phyloP scores from a whole-genome alignment of 2,888 invertebrate genomes.

The Amphipyra berbera region DNA sequence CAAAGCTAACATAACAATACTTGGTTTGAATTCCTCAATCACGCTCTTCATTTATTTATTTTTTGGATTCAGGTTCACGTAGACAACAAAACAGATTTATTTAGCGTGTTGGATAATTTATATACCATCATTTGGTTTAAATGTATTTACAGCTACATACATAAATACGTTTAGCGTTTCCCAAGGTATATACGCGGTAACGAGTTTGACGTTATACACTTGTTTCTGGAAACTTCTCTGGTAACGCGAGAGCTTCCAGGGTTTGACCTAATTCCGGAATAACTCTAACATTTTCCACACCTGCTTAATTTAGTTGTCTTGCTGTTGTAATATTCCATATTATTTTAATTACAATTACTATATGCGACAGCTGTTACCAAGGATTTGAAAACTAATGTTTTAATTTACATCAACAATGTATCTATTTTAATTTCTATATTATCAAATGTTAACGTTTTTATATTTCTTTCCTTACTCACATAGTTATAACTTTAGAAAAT shows the following conservation, averaged over 20 bases:
- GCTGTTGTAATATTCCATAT: background rate
- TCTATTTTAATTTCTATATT: no score
- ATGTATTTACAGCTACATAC: conserved; percentile 20
- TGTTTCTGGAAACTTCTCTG: conserved; percentile 41
- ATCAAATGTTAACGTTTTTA: no score
- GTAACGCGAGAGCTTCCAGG: conserved; percentile 15
- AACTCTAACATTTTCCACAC: conserved; percentile 17
- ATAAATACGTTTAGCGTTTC: conserved; percentile 18
- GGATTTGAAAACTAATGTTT: background rate
- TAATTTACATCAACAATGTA: no score
- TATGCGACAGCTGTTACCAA: background rate
- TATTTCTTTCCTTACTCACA: background rate
- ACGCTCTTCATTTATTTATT: no score
- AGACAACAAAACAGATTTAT: no score
- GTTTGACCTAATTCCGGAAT: conserved; percentile 34
- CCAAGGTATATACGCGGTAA: conserved; percentile 11
- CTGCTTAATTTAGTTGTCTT: conserved; percentile 1
- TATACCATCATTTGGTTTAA: background rate
- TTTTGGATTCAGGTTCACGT: no score
- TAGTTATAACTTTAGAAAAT: conserved; percentile 1
- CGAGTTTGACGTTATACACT: conserved; percentile 36
- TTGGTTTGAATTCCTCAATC: no score
- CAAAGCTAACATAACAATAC: no score
- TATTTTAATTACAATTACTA: background rate
- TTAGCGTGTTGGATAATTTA: background rate